phyloP scores from a whole-genome alignment of 2,888 invertebrate genomes.

The Drosophila kuntzei region DNA sequence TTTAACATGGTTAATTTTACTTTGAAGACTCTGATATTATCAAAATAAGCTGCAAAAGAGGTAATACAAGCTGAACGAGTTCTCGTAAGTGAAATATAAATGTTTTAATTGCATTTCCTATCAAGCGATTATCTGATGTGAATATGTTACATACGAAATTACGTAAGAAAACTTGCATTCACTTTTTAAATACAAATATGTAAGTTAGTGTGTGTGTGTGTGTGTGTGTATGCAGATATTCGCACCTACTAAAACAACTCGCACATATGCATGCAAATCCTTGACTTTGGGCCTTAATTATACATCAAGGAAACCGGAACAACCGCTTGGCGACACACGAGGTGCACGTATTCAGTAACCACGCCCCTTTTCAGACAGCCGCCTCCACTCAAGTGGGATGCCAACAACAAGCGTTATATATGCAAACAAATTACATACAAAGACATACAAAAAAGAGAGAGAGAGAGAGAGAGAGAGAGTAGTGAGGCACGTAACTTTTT shows the following conservation, averaged over 20 bases:
- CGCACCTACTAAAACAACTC: conserved; percentile 44
- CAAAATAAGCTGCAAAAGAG: neutral
- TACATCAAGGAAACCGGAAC: conserved; percentile 62
- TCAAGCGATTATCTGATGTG: conserved; percentile 8
- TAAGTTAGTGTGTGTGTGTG: neutral
- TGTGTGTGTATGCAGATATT: conserved; percentile 7
- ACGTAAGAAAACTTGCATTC: conserved; percentile 26
- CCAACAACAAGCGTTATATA: conserved; percentile 46
- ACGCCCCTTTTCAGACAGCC: conserved; percentile 21
- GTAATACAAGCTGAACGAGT: neutral
- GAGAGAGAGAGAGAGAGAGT: conserved; percentile 1
- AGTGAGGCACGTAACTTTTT: conserved; percentile 63
- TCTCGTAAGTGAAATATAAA: neutral
- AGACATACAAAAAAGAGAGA: neutral
- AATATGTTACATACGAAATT: conserved; percentile 7
- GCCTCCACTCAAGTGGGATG: conserved; percentile 17
- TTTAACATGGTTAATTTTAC: neutral
- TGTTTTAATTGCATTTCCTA: conserved; percentile 15
- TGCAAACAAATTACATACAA: conserved; percentile 64
- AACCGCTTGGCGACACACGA: conserved; percentile 41
- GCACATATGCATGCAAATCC: conserved; percentile 55
- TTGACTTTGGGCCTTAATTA: conserved; percentile 70
- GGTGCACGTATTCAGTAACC: conserved; percentile 25
- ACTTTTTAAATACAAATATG: conserved; percentile 27
- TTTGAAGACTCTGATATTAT: neutral